A percentile compares a stretch with the other conserved stretches of the same genome.
phyloP scores from a whole-genome alignment of 2,888 invertebrate species.

The Selenia dentaria region DNA sequence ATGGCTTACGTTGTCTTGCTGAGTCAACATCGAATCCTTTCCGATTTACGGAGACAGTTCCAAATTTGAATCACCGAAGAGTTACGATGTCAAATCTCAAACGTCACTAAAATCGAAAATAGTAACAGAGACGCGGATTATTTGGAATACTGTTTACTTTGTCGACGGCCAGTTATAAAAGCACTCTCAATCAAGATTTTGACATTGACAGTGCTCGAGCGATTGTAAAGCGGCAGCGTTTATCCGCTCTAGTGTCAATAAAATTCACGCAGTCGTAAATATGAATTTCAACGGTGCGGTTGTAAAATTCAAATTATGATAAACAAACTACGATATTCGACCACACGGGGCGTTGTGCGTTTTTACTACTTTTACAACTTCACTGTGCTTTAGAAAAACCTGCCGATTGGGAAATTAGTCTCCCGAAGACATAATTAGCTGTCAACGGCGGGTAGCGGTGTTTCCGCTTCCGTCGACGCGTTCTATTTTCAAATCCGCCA shows the following conservation, averaged over 20 bases:
- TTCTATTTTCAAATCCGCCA: conserved; percentile 79
- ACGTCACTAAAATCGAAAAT: conserved; percentile 67
- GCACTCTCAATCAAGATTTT: conserved; percentile 61
- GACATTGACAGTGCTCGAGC: conserved; percentile 60
- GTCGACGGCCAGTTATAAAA: conserved; percentile 59
- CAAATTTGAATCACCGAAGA: conserved; percentile 73
- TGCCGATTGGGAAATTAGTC: conserved; percentile 77
- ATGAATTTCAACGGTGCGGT: conserved; percentile 66
- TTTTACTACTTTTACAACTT: conserved; percentile 28
- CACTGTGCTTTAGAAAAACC: conserved; percentile 55
- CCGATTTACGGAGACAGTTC: conserved; percentile 50
- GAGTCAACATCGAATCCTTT: conserved; percentile 42
- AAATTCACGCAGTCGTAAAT: conserved; percentile 68
- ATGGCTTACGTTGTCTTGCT: conserved; percentile 49
- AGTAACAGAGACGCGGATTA: conserved; percentile 51
- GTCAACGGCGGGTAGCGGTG: conserved; percentile 73
- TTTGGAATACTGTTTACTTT: conserved; percentile 55
- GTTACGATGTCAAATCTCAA: conserved; percentile 74
- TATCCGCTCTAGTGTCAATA: conserved; percentile 61
- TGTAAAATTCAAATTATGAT: conserved; percentile 74
- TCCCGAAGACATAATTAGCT: conserved; percentile 78
- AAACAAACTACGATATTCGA: conserved; percentile 57
- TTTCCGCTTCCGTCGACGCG: conserved; percentile 78
- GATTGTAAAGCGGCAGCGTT: conserved; percentile 49
- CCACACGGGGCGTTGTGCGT: conserved; percentile 31